Evolutionary conservation across 2,797 vertebrate genomes (phyloP).

Genomic region (Podarcis lilfordi): DNA sequence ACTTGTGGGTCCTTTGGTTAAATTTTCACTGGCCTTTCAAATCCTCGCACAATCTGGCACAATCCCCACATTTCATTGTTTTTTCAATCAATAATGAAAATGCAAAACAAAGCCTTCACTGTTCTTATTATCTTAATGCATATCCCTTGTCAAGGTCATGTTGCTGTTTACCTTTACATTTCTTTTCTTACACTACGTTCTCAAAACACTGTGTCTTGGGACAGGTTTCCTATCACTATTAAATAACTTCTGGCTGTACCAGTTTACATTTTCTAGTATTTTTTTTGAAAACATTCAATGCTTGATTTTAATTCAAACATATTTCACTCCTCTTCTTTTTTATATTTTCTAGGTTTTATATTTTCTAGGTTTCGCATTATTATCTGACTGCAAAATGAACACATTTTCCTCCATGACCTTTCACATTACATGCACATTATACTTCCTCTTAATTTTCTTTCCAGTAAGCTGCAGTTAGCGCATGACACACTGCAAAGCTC

Average conservation of each 20-base stretch:
- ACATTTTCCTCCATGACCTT: not conserved
- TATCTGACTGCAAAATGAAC: not conserved
- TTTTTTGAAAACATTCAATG: not conserved
- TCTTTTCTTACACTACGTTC: not conserved
- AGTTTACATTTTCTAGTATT: not conserved
- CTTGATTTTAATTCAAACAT: not conserved
- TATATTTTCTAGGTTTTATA: too few relatives aligned
- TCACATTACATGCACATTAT: not conserved
- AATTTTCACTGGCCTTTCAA: constrained; percentile 62
- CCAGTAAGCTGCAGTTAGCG: constrained; percentile 26
- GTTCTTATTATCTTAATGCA: not conserved
- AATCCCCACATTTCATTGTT: constrained; percentile 73
- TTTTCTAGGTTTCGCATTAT: not conserved
- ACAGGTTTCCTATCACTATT: constrained; percentile 1
- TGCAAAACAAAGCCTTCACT: constrained; percentile 63
- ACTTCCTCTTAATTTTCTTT: constrained; percentile 18
- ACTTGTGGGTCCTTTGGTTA: not conserved
- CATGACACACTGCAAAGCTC: constrained; percentile 18
- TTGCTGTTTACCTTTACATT: constrained; percentile 5
- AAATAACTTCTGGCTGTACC: not conserved
- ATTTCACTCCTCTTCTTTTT: not conserved
- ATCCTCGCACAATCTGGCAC: constrained; percentile 70
- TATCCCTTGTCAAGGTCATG: not conserved
- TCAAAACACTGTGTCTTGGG: not conserved
- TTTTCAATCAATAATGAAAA: constrained; percentile 73